Percentiles rank a stretch among this genome's conserved stretches.
phyloP scores from a whole-genome alignment of 2,113 vertebrate species.

The Salvelinus namaycush region DNA sequence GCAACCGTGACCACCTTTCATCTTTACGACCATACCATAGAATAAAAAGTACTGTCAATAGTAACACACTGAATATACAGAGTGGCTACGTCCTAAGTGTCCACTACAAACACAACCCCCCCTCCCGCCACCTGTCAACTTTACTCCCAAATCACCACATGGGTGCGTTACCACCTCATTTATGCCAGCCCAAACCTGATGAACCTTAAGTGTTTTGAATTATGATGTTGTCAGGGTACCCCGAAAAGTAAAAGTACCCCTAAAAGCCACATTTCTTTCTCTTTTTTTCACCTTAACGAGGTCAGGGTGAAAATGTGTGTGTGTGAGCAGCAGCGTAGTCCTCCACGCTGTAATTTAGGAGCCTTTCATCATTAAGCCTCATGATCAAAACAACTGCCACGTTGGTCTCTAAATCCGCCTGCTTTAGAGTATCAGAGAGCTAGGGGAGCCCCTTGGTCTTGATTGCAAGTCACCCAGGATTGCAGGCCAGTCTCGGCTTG shows the following conservation, averaged over 20 bases:
- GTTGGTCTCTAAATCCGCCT: constrained; percentile 21
- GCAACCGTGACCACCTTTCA: constrained; percentile 26
- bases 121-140: constrained; percentile 46
- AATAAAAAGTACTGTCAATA: too few relatives aligned
- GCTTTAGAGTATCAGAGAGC: constrained; percentile 19
- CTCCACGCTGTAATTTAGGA: constrained; percentile 32
- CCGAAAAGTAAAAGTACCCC: constrained; percentile 18
- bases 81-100: background rate
- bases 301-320: constrained; percentile 30
- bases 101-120: constrained; percentile 41
- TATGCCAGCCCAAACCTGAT: constrained; percentile 33
- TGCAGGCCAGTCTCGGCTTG: too few relatives aligned
- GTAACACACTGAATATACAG: too few relatives aligned
- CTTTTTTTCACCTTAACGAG: constrained; percentile 29
- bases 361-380: constrained; percentile 42
- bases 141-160: constrained; percentile 36
- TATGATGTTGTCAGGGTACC: constrained; percentile 29
- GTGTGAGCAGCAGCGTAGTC: background rate
- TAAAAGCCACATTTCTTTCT: background rate
- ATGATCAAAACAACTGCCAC: constrained; percentile 11
- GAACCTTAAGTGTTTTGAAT: constrained; percentile 41
- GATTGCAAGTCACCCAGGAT: constrained; percentile 2
- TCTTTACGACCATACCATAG: background rate
- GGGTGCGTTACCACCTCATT: constrained; percentile 51
- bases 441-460: constrained; percentile 27